Evolutionary conservation across 2,888 invertebrate genomes (phyloP).

Genomic region (Catocala fraxini): DNA sequence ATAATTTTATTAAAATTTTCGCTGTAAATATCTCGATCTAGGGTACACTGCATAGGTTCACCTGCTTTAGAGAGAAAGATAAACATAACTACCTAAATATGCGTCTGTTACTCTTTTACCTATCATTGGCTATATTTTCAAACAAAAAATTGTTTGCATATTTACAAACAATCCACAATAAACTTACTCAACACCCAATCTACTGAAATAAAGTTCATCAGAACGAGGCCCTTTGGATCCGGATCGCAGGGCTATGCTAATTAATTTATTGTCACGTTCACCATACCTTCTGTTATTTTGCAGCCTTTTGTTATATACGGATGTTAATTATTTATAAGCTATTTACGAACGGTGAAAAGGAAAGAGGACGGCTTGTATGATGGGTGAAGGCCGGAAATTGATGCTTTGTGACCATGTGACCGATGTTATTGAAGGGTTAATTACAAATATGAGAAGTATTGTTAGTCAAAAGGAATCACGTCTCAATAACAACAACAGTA

Average conservation of each 20-base stretch:
- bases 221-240: slow-evolving; percentile 40
- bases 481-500: too few relatives aligned
- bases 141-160: too few relatives aligned
- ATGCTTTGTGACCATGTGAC: not conserved
- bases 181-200: not conserved
- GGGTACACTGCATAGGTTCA: too few relatives aligned
- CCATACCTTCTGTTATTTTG: slow-evolving; percentile 46
- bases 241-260: slow-evolving; percentile 67
- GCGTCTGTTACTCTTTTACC: too few relatives aligned
- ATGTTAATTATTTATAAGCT: slow-evolving; percentile 61
- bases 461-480: too few relatives aligned
- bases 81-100: too few relatives aligned
- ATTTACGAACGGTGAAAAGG: slow-evolving; percentile 20
- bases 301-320: slow-evolving; percentile 54
- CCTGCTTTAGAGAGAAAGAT: too few relatives aligned
- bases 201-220: slow-evolving; percentile 10
- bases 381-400: slow-evolving; percentile 12
- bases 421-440: not conserved
- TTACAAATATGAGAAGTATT: too few relatives aligned
- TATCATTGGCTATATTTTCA: too few relatives aligned
- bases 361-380: slow-evolving; percentile 17
- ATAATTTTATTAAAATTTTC: too few relatives aligned
- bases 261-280: slow-evolving; percentile 76
- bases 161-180: too few relatives aligned
- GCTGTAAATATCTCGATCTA: too few relatives aligned